These are phyloP conservation scores for Lagorchestes hirsutus DNA, from an alignment of 2,797 vertebrate species.

Conservation along the genomic window DNA sequence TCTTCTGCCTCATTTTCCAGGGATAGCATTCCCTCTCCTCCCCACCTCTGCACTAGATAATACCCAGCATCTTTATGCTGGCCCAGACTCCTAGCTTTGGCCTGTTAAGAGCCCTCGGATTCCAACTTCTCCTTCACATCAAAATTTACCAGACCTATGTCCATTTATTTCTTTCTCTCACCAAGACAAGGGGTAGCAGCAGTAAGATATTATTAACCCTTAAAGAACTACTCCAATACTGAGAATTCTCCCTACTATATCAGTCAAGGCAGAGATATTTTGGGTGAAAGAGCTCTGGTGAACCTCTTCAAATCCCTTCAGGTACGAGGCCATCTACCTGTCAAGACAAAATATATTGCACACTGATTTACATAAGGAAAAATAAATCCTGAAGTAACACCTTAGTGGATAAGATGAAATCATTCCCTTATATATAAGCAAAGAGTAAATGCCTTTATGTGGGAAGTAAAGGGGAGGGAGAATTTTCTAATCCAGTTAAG, in stretches of 20 bases:
- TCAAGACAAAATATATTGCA: not conserved
- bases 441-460: not conserved
- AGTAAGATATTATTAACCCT: not conserved
- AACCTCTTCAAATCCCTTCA: not conserved
- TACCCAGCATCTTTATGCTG: not conserved
- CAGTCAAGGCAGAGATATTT: not conserved
- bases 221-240: not conserved
- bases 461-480: not conserved
- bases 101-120: not conserved
- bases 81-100: not conserved
- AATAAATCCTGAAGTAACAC: not conserved
- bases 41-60: not conserved
- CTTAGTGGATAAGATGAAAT: not conserved
- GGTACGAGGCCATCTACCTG: not conserved
- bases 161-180: not conserved
- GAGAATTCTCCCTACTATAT: not conserved
- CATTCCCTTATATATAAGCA: not conserved
- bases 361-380: not conserved
- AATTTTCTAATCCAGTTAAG: not conserved
- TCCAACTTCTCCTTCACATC: not conserved
- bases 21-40: not conserved
- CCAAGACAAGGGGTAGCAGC: not conserved
- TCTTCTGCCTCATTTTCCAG: not conserved
- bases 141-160: not conserved
- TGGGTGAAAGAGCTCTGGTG: not conserved